A percentile compares a stretch with the other conserved stretches of the same genome.
Conservation (phyloP, 2,888 invertebrate species). For the Sarcophaga caerulescens region DNA sequence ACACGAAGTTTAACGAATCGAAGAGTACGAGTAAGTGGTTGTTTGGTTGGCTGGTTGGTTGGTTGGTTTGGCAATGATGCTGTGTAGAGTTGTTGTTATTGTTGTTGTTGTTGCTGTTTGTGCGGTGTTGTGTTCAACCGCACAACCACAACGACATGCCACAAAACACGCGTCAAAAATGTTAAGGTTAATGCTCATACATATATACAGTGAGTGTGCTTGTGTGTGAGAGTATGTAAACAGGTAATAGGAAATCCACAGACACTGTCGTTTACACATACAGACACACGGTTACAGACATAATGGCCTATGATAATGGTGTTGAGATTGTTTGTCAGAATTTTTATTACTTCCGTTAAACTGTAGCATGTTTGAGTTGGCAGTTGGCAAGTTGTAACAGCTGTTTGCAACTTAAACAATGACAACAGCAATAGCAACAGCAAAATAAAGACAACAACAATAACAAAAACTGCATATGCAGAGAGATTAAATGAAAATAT, state of each 20-base stretch:
- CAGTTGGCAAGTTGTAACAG: conserved; percentile 50
- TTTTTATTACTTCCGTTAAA: conserved; percentile 60
- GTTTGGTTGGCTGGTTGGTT: conserved; percentile 18
- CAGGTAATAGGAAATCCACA: too few species aligned
- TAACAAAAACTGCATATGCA: neutral
- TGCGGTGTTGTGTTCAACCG: conserved; percentile 74
- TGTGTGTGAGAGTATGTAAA: neutral
- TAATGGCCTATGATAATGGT: conserved; percentile 10
- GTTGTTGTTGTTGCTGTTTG: conserved; percentile 37
- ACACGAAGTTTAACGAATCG: conserved; percentile 58
- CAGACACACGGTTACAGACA: conserved; percentile 7
- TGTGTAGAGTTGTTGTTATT: conserved; percentile 1
- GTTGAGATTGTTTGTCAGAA: conserved; percentile 49
- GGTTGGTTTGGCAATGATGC: neutral
- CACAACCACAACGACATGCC: conserved; percentile 79
- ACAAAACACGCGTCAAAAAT: conserved; percentile 79
- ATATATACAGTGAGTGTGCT: neutral
- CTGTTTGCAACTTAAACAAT: conserved; percentile 58
- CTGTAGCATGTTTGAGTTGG: conserved; percentile 60
- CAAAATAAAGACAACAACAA: neutral
- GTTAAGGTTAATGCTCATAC: conserved; percentile 72
- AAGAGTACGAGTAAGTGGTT: conserved; percentile 34
- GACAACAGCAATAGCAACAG: neutral
- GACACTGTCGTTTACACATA: too few species aligned
- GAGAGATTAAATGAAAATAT: conserved; percentile 34